Base-by-base conservation (phyloP, 2,888 invertebrate genomes). In the Xestobium rufovillosum region DNA sequence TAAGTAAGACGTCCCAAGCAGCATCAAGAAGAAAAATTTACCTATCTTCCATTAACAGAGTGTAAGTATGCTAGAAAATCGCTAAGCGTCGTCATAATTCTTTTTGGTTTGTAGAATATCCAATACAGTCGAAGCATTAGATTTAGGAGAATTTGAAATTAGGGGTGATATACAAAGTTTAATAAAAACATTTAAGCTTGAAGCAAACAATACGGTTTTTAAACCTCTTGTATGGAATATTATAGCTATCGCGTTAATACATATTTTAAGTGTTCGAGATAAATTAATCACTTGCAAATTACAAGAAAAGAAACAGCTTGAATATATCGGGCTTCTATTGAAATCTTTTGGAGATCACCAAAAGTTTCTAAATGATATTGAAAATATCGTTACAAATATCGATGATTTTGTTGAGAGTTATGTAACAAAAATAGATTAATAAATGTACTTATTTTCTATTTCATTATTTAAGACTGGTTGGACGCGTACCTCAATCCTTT, bases 221-320 rank as follows among this genome's bases (percentile, higher is more conserved):
- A 81, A 78, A 58, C 79, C 80, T 1, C 65, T 71, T 9, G 76
- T 83, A 51, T 84, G 83, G 83, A 79, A 71, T 40, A 63, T 83
- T 14, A 74, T 84, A 38, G 73, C 77, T 3, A 65, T 84, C n/a
- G 65, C 83, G 26, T 68, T 84, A 26, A 71, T 84, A 13, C 76
- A 79, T 61, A 64, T 63, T 34, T 47, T 64, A 27, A 48, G 59
- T 9, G 13, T 61, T 12, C 56, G 51, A 39, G 55, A 62, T 47
- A 33, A 37, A 10, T 42, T 41, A 26, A 31, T 63, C 12, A 45
- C 49, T 27, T 42, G 42, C 6, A 11, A 48, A 13, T 47, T 65
- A 25, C 44, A 54, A 19, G 47, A 50, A 27, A 34, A 38, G 26
- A 38, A 43, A 37, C 48, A 49, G 15, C 32, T 48, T 36, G 49